Conservation (phyloP, 2,113 vertebrate genomes). For the Mustela lutreola region DNA sequence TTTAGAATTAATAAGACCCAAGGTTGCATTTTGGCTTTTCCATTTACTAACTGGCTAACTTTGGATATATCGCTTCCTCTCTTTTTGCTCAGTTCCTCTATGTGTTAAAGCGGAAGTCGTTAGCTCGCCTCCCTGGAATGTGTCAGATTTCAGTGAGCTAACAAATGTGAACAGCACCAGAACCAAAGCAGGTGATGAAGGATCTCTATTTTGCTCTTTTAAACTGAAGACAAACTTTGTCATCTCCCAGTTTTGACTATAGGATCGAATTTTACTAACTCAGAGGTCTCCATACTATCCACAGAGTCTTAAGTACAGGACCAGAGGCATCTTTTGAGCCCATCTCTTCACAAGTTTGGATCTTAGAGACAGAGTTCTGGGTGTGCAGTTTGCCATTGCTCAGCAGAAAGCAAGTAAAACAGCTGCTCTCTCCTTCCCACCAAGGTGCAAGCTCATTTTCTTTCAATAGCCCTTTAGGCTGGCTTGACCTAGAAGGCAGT, state of each 20-base stretch:
- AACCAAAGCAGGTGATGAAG: background rate
- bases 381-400: background rate
- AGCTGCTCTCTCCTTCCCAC: background rate
- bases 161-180: background rate
- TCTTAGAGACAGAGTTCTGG: background rate
- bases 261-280: background rate
- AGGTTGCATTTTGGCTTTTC: background rate
- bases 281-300: background rate
- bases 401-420: background rate
- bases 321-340: background rate
- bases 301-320: background rate
- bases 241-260: background rate
- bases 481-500: background rate
- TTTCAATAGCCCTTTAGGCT: background rate
- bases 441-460: background rate
- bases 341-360: background rate
- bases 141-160: background rate
- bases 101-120: background rate
- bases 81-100: background rate
- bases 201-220: background rate
- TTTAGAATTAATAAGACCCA: background rate
- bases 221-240: background rate
- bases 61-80: background rate
- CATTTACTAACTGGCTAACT: background rate
- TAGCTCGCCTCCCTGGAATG: background rate